phyloP scores from a whole-genome alignment of 2,113 vertebrate species.

The Leptosomus discolor region DNA sequence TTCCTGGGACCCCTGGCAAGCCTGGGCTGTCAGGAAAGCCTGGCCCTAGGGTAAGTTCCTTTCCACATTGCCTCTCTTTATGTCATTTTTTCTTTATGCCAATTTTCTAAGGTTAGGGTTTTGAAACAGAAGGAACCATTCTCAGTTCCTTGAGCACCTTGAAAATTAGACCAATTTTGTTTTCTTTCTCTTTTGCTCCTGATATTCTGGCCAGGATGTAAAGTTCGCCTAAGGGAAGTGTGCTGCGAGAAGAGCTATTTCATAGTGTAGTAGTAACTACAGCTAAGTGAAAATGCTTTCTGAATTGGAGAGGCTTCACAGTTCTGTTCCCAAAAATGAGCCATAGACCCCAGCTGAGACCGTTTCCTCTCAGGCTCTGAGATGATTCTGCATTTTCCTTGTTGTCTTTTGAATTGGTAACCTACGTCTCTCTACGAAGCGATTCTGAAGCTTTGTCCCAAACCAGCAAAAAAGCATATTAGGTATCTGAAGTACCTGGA shows the following conservation, averaged over 20 bases:
- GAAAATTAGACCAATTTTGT: background rate
- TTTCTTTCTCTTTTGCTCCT: slow-evolving; percentile 4
- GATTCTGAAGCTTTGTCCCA: background rate
- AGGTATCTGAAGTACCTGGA: background rate
- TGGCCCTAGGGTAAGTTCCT: slow-evolving; percentile 79
- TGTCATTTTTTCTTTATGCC: background rate
- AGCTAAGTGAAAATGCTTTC: background rate
- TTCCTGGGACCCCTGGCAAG: slow-evolving; percentile 81
- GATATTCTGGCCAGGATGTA: background rate
- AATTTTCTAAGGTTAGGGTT: background rate
- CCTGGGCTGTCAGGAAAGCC: slow-evolving; percentile 78
- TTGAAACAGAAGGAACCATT: background rate
- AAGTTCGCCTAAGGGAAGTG: background rate
- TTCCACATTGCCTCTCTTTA: background rate
- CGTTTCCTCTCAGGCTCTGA: background rate
- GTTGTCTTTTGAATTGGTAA: background rate
- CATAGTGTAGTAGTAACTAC: background rate
- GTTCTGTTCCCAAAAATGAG: background rate
- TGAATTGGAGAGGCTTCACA: background rate
- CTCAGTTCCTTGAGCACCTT: background rate
- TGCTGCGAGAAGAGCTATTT: background rate
- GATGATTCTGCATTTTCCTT: background rate
- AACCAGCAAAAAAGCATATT: background rate
- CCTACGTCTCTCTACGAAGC: background rate
- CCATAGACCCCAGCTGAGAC: background rate